Conservation (phyloP, 2,888 invertebrate genomes). For the Elegia similella region DNA sequence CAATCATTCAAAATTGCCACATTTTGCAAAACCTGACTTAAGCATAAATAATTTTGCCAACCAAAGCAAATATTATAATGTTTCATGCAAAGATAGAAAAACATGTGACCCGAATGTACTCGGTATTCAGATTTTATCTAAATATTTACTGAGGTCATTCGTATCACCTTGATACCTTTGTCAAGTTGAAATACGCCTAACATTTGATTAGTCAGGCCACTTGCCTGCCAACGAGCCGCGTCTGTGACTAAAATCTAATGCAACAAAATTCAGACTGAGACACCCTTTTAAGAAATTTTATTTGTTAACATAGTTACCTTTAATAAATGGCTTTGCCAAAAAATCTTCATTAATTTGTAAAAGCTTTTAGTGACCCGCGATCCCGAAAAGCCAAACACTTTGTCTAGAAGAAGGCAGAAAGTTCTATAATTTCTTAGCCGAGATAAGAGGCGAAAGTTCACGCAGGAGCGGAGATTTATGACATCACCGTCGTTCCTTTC, state of each 20-base stretch:
- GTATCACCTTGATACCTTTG: slow-evolving; percentile 6
- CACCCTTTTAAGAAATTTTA: neutral
- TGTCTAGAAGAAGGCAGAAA: slow-evolving; percentile 78
- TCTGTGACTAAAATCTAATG: slow-evolving; percentile 6
- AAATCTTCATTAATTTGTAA: slow-evolving; percentile 65
- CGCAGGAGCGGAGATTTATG: slow-evolving; percentile 81
- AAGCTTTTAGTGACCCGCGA: slow-evolving; percentile 72
- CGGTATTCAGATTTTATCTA: neutral
- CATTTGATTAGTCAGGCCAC: slow-evolving; percentile 7
- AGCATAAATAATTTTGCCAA: neutral
- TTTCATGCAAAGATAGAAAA: neutral
- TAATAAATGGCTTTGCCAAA: slow-evolving; percentile 42
- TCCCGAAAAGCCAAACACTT: slow-evolving; percentile 77
- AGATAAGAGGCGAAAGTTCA: slow-evolving; percentile 82
- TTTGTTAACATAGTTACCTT: slow-evolving; percentile 27
- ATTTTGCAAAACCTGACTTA: neutral
- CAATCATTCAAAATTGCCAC: neutral
- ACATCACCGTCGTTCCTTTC: slow-evolving; percentile 80
- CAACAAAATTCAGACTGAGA: neutral
- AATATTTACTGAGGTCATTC: neutral
- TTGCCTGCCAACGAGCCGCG: neutral
- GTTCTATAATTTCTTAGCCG: slow-evolving; percentile 80
- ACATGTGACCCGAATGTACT: neutral
- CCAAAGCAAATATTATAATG: neutral
- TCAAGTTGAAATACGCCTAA: slow-evolving; percentile 8